Conservation (phyloP, 2,797 vertebrate species). For the Microhierax caerulescens region DNA sequence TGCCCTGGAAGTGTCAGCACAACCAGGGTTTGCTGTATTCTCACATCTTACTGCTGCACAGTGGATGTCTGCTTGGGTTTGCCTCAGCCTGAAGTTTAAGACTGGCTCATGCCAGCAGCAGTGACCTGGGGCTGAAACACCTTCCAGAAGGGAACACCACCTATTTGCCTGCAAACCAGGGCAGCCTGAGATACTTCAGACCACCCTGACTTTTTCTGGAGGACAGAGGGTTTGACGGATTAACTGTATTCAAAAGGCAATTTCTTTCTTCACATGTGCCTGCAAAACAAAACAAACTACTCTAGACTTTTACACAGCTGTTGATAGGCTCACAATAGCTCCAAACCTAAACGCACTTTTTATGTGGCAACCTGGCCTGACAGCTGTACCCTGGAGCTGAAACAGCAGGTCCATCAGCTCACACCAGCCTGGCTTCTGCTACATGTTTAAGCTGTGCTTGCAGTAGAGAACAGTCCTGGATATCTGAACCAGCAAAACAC, state of each 20-base stretch:
- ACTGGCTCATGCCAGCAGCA: not conserved
- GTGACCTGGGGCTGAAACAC: not conserved
- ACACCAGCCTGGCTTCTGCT: not conserved
- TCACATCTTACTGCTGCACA: not conserved
- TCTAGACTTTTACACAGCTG: not conserved
- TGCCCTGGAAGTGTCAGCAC: not conserved
- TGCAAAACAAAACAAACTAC: not conserved
- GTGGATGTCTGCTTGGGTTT: not conserved
- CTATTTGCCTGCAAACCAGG: not conserved
- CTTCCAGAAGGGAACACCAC: not conserved
- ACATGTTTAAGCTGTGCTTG: not conserved
- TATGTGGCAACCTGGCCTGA: not conserved
- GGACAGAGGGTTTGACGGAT: not conserved
- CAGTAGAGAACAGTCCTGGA: not conserved
- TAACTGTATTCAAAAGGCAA: not conserved
- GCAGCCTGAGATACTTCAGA: not conserved
- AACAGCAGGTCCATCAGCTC: not conserved
- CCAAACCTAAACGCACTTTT: not conserved
- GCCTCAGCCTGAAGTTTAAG: not conserved
- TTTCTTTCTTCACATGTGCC: not conserved
- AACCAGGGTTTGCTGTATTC: not conserved
- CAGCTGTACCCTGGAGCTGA: not conserved
- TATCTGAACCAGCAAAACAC: not conserved
- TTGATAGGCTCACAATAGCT: not conserved
- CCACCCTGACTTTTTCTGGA: not conserved